Evolutionary conservation across 2,888 invertebrate genomes (phyloP), one percentile per base, ranked within the genome.

Genomic region (Drymonia ruficornis): DNA sequence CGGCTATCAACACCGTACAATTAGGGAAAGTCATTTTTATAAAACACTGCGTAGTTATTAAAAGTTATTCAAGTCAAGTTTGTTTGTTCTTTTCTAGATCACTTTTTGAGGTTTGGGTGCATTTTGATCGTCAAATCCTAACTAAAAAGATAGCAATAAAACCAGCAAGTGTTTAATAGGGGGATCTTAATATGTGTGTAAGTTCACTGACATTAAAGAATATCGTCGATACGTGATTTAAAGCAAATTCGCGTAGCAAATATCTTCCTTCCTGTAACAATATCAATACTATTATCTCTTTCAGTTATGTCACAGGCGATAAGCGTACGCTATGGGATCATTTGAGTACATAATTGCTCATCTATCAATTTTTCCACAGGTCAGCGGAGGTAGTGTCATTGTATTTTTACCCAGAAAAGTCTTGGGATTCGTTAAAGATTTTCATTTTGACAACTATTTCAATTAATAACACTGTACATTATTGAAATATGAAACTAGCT

Each of bases 251-350:
- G 31, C 31, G 31, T 31, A 31, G 31, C 31, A 11, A 1, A 31
- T 11, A 31, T 31, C 11, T 31, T 60, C 31, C 53, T 57, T 55
- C 61, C 65, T 56, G 47, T 48, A 51, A 44, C 40, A 52, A 53
- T 48, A 49, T 52, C 36, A 52, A 49, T 48, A 45, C 46, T n/a
- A n/a, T 36, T 49, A 47, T 52, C 44, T 49, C 51, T n/a, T 59
- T 46, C 51, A 55, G 44, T 52, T 45, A 52, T 50, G 36, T 23
- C 28, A 46, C 31, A 45, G 13, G 18, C 44, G 47, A 57, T 57
- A 66, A 61, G 29, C 40, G 29, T 44, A 36, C 44, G 43, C 42
- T 52, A 31, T 45, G 38, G 16, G 49, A 52, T 63, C 19, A 50
- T 59, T 51, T 43, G 11, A 50, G 31, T 46, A 48, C 47, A 52